Base-by-base conservation (phyloP, 1,140 invertebrate species). In the Drusus annulatus region DNA sequence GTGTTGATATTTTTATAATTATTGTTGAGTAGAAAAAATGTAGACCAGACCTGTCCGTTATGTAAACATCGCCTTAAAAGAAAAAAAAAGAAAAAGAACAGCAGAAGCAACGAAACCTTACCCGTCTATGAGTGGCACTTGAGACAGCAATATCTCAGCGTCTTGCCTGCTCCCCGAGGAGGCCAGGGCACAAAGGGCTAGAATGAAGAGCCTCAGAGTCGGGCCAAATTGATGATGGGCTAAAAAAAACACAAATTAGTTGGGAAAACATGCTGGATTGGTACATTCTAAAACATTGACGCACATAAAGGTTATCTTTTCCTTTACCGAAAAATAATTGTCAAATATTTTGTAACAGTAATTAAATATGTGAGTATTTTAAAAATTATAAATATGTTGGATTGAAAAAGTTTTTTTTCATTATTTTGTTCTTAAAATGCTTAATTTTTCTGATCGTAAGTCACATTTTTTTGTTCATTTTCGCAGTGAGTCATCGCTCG, bases 51-150 rank as follows among this genome's bases (percentile, higher is more conserved):
- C n/a, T 19, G n/a, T 0, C 0, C 54, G 5, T 56, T 56, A 17
- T 56, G 16, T 5, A 56, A 56, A 56, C 13, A 2, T 3, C 31
- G 16, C 16, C 13, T n/a, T 63, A 13, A 13, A 13, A 45, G 25
- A 28, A 45, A 45, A 45, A 10, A 45, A 10, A 13, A 45, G 0
- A 45, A 7, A 1, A 0, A 45, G 62, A n/a, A 28, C 1, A 63
- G 25, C 2, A n/a, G 25, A 2, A 28, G 25, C 25, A n/a, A 25
- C n/a, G 21, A 25, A 17, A 19, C 36, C 65, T 45, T 69, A 69
- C 65, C 65, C 95, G 89, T 91, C 85, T 86, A 91, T 90, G 85
- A 91, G 89, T 86, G 90, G 90, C 86, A 90, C 87, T 88, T 89
- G 87, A 84, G 91, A 88, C 76, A 90, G 84, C 21, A 90, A 85